phyloP scores from a whole-genome alignment of 2,113 vertebrate species.

The Tiliqua scincoides region DNA sequence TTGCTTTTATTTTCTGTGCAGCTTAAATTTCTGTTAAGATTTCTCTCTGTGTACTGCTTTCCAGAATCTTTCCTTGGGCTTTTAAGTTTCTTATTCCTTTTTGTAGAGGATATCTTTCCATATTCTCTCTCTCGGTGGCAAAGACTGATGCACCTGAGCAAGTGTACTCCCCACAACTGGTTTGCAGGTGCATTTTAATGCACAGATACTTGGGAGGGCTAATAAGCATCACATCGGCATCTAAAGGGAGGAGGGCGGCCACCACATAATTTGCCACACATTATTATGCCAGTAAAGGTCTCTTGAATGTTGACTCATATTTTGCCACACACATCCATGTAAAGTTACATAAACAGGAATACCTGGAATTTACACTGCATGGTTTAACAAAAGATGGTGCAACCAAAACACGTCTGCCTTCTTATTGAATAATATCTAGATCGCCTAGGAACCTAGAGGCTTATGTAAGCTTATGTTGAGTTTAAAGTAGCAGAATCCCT shows the following conservation, averaged over 20 bases:
- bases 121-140: neutral
- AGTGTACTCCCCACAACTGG: neutral
- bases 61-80: neutral
- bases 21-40: neutral
- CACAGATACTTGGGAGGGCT: neutral
- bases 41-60: neutral
- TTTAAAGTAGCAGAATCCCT: neutral
- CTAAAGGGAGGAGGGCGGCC: neutral
- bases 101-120: neutral
- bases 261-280: too few species aligned
- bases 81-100: neutral
- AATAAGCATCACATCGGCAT: neutral
- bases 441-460: neutral
- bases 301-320: too few species aligned
- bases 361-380: neutral
- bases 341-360: neutral
- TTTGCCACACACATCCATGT: neutral
- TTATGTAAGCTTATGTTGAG: neutral
- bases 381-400: neutral
- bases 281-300: too few species aligned
- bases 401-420: neutral
- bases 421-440: neutral
- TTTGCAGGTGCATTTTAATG: neutral
- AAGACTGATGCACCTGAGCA: neutral
- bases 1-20: neutral